Percentiles rank a stretch among this genome's conserved stretches.
These are phyloP conservation scores for Myrmophylax atrothorax DNA, from an alignment of 2,113 vertebrate species.

Conservation along the genomic window DNA sequence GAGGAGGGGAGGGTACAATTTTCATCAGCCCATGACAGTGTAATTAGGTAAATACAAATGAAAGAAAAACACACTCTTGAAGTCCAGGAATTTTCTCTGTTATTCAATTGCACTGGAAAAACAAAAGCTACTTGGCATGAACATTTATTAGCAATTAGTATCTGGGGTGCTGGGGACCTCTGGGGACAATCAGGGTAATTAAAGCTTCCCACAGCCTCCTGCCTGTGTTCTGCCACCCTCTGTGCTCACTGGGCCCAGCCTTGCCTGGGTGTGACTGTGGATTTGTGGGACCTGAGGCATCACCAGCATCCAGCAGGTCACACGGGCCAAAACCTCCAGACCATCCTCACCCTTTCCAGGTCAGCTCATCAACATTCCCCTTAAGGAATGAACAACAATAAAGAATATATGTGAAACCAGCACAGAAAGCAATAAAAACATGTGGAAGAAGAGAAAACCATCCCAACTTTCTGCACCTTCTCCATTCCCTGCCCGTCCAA, in stretches of 20 bases:
- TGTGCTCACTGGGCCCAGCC: not conserved
- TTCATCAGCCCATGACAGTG: constrained; percentile 32
- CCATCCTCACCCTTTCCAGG: not conserved
- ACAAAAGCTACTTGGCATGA: constrained; percentile 64
- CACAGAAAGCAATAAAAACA: not conserved
- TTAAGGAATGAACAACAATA: not conserved
- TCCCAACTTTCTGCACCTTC: not conserved
- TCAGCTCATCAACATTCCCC: not conserved
- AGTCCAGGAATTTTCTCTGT: constrained; percentile 50
- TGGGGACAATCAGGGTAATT: not conserved
- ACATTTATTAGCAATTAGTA: constrained; percentile 65
- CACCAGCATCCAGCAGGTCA: not conserved
- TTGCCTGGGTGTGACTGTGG: not conserved
- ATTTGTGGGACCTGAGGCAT: not conserved
- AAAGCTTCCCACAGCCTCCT: constrained; percentile 22
- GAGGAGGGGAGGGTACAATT: not conserved
- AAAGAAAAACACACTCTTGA: constrained; percentile 50
- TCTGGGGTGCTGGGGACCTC: not conserved
- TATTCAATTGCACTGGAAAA: constrained; percentile 59
- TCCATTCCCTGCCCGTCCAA: not conserved
- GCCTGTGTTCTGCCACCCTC: not conserved
- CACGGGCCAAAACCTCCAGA: not conserved
- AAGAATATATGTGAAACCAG: not conserved
- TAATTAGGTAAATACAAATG: constrained; percentile 65
- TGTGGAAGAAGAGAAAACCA: not conserved